Evolutionary conservation across 2,797 vertebrate species (phyloP).

Genomic region (Rhinatrema bivittatum): DNA sequence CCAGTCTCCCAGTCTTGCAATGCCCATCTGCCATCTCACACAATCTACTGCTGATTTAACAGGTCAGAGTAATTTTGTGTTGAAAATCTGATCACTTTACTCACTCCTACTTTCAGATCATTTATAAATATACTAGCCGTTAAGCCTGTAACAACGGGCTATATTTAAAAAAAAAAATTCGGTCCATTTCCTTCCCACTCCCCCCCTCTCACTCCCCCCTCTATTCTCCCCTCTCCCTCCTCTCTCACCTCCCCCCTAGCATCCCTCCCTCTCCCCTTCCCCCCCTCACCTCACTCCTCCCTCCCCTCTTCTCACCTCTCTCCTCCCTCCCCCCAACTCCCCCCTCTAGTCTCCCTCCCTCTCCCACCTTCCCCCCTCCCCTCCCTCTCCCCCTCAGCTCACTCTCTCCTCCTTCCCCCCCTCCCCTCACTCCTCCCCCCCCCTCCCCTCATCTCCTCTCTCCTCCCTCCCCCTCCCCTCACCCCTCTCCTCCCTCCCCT

Average conservation of each 20-base stretch:
- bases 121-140: too few relatives aligned
- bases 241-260: too few relatives aligned
- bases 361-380: not conserved
- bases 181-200: too few relatives aligned
- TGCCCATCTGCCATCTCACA: too few relatives aligned
- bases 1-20: too few relatives aligned
- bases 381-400: rapidly evolving
- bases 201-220: not conserved
- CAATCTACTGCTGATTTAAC: too few relatives aligned
- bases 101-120: too few relatives aligned
- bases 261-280: not conserved
- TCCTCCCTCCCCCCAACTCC: too few relatives aligned
- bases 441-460: not conserved
- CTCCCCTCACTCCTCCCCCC: not conserved
- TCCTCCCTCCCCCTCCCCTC: not conserved
- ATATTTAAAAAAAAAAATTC: too few relatives aligned
- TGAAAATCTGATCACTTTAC: too few relatives aligned
- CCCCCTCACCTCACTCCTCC: not conserved
- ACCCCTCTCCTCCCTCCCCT: not conserved
- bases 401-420: not conserved
- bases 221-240: not conserved
- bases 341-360: not conserved
- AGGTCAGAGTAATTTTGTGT: too few relatives aligned
- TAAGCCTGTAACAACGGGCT: too few relatives aligned
- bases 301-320: not conserved